Base-by-base conservation (phyloP, 2,797 vertebrate species). In the Pelodytes ibericus region DNA sequence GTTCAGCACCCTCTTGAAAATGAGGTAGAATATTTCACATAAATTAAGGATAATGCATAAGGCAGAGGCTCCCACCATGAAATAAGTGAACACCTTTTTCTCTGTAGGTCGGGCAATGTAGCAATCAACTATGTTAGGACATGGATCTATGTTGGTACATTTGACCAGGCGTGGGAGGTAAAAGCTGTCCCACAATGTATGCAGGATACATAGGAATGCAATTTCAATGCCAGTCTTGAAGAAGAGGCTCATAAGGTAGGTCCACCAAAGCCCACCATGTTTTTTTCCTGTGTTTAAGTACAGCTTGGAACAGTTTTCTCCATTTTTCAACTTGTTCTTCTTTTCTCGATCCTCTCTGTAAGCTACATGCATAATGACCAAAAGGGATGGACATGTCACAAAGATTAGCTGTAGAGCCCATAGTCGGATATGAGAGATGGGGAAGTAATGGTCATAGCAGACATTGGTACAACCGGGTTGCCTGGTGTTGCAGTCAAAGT, bases 351-450 rank as follows among this genome's bases (percentile, higher is more conserved):
- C 96, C 0, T 99, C 92, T 0, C 98, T 90, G 85, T 99, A 99
- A 2, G 94, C 93, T 83, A 99, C 97, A 0, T 99, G 98, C 94
- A 99, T 95, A 76, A 96, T 96, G 85, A 99, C 97, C 87, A 99
- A 88, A 63, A 99, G 87, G 0, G 97, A 99, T 0, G 98, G 98
- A 77, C 97, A 99, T 0, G 96, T 96, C 88, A 98, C 94, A 0
- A 99, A 98, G 89, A 99, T 98, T 81, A 99, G 95, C 91, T 99
- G 98, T 84, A 99, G 88, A 2, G 97, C 98, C 98, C 98, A 99
- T 64, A 99, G 93, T 47, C 97, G 96, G 86, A 98, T 98, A 89
- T 99, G 97, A 82, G 97, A 97, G 84, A 99, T 92, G 84, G 98
- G 98, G 83, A 99, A 99, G 88, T 84, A 96, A 81, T 91, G 10